A percentile compares a stretch with the other conserved stretches of the same genome.
These are phyloP conservation scores for Clarias laeviceps DNA, from an alignment of 2,797 vertebrate species.

Conservation along the genomic window DNA sequence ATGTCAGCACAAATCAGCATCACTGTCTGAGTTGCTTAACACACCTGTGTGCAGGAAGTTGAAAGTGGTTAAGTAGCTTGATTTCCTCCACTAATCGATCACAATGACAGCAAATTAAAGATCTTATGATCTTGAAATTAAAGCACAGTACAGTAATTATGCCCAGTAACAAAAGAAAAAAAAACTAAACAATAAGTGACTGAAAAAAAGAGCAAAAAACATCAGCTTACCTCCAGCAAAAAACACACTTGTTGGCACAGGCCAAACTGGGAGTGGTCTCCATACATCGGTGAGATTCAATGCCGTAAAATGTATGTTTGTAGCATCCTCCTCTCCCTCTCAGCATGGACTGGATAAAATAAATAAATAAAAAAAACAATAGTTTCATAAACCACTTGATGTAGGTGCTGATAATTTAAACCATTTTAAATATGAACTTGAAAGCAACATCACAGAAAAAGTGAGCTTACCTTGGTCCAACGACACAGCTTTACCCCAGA, in stretches of 20 bases:
- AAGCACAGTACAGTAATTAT: background rate
- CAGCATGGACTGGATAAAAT: constrained; percentile 84
- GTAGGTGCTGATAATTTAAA: background rate
- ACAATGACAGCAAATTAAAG: background rate
- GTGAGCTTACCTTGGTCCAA: constrained; percentile 89
- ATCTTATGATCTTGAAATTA: background rate
- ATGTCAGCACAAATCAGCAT: constrained; percentile 58
- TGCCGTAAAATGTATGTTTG: constrained; percentile 96
- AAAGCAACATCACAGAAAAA: background rate
- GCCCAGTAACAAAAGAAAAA: background rate
- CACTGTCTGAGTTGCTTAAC: constrained; percentile 27
- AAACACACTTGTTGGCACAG: constrained; percentile 95
- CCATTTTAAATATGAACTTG: background rate
- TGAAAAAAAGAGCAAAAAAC: background rate
- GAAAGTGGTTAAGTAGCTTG: constrained; percentile 6
- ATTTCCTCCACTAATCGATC: constrained; percentile 18
- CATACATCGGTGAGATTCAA: constrained; percentile 96
- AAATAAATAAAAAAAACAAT: background rate
- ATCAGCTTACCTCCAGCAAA: constrained; percentile 90
- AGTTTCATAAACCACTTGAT: background rate
- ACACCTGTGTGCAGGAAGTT: constrained; percentile 37
- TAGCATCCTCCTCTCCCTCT: constrained; percentile 94
- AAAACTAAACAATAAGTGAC: background rate
- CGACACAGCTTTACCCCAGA: constrained; percentile 95
- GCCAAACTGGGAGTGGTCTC: constrained; percentile 94